These are phyloP conservation scores for Dendronephthya gigantea DNA, from an alignment of 64 coral and sea anemone species.

Conservation along the genomic window DNA sequence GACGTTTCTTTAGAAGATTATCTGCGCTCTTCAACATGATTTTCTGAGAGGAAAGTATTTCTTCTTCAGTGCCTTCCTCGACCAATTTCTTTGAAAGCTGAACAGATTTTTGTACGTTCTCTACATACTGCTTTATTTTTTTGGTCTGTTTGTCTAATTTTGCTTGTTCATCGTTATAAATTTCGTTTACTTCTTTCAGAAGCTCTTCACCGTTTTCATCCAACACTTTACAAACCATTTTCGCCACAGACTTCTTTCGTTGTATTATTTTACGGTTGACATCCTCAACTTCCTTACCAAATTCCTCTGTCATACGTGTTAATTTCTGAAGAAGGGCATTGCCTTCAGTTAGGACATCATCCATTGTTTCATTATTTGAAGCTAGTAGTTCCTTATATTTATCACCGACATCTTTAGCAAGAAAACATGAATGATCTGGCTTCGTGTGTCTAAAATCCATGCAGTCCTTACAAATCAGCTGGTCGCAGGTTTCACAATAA, in stretches of 20 bases:
- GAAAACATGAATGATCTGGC: not conserved
- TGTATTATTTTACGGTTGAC: not conserved
- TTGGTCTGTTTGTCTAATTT: not conserved
- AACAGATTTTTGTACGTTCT: not conserved
- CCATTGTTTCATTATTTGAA: not conserved
- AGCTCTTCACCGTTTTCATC: not conserved
- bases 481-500: too few relatives aligned
- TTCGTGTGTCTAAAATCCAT: not conserved
- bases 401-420: not conserved
- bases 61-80: not conserved
- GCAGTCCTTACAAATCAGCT: not conserved
- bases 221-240: not conserved
- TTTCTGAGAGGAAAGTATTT: not conserved
- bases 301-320: too few relatives aligned
- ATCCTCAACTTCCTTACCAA: not conserved
- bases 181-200: not conserved
- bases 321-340: not conserved
- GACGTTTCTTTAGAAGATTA: not conserved
- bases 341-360: not conserved
- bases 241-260: not conserved
- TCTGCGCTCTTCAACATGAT: not conserved
- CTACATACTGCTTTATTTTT: not conserved
- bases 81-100: not conserved
- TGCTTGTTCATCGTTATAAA: not conserved
- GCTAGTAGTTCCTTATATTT: not conserved